These are phyloP conservation scores for Pelochelys cantorii DNA, from an alignment of 2,797 vertebrate species.

Conservation along the genomic window DNA sequence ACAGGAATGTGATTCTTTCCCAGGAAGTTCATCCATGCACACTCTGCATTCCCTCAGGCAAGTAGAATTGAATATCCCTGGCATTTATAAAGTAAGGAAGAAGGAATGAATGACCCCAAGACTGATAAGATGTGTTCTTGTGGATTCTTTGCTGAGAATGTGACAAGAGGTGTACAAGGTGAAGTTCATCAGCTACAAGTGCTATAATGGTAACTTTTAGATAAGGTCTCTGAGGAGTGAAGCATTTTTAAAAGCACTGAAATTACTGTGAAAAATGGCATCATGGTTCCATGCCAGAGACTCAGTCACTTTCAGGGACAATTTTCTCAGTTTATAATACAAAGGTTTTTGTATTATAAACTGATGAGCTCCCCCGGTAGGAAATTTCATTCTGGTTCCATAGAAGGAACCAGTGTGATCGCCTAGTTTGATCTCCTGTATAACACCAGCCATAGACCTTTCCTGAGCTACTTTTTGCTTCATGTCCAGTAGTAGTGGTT, in stretches of 20 bases:
- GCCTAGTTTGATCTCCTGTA: neutral
- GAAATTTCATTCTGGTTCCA: neutral
- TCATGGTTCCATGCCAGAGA: neutral
- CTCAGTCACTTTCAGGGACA: fast-evolving
- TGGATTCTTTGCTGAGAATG: neutral
- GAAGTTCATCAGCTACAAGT: neutral
- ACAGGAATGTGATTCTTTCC: slow-evolving; percentile 12
- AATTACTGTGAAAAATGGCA: neutral
- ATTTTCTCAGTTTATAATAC: neutral
- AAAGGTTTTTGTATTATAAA: neutral
- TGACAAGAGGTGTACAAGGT: neutral
- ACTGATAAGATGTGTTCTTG: neutral
- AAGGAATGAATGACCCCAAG: slow-evolving; percentile 11
- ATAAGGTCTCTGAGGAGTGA: neutral
- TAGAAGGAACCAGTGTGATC: neutral
- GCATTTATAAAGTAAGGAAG: slow-evolving; percentile 44
- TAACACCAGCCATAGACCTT: neutral
- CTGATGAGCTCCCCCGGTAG: neutral
- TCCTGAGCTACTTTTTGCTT: neutral
- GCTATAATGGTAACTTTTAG: neutral
- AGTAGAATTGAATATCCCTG: slow-evolving; percentile 15
- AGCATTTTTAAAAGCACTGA: neutral
- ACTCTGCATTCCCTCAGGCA: neutral
- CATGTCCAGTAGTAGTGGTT: neutral
- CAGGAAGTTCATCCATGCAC: neutral